phyloP scores from a whole-genome alignment of 2,113 vertebrate species.

The Sebastes schlegelii region DNA sequence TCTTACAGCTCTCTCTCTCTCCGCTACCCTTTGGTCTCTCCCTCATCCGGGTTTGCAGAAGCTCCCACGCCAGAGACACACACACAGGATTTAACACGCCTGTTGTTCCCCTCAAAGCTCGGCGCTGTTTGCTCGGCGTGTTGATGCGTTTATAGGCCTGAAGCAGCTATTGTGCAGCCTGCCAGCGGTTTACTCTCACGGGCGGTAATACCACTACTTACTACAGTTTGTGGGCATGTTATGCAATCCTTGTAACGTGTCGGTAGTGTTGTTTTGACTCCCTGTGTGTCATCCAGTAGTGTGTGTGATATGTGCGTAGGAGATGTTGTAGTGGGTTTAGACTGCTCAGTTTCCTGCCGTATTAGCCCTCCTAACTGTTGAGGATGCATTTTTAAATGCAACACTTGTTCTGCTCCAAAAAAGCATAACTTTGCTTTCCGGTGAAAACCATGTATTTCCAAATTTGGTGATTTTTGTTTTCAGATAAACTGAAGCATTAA shows the following conservation, averaged over 20 bases:
- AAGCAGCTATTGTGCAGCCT: conserved; percentile 47
- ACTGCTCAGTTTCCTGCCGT: conserved; percentile 12
- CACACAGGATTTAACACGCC: conserved; percentile 69
- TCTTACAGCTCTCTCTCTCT: conserved; percentile 34
- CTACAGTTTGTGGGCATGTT: conserved; percentile 48
- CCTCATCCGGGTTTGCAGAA: conserved; percentile 56
- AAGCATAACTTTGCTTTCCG: conserved; percentile 7
- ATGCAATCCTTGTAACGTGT: conserved; percentile 37
- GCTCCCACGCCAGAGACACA: conserved; percentile 49
- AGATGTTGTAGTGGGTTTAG: conserved; percentile 5
- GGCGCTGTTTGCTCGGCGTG: conserved; percentile 53
- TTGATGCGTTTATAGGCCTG: conserved; percentile 60
- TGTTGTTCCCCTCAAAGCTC: conserved; percentile 62
- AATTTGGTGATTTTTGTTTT: not conserved
- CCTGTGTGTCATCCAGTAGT: conserved; percentile 32
- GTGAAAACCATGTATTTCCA: conserved; percentile 2
- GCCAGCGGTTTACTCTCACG: conserved; percentile 56
- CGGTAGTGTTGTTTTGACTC: conserved; percentile 48
- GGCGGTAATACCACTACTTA: conserved; percentile 46
- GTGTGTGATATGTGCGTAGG: conserved; percentile 10
- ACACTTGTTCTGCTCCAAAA: conserved; percentile 7
- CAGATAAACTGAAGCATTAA: conserved; percentile 1
- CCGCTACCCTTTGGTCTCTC: conserved; percentile 52
- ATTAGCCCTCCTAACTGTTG: not conserved
- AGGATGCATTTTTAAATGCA: not conserved